Evolutionary conservation across 1,140 invertebrate genomes (phyloP).

Genomic region (Drosophila saltans): DNA sequence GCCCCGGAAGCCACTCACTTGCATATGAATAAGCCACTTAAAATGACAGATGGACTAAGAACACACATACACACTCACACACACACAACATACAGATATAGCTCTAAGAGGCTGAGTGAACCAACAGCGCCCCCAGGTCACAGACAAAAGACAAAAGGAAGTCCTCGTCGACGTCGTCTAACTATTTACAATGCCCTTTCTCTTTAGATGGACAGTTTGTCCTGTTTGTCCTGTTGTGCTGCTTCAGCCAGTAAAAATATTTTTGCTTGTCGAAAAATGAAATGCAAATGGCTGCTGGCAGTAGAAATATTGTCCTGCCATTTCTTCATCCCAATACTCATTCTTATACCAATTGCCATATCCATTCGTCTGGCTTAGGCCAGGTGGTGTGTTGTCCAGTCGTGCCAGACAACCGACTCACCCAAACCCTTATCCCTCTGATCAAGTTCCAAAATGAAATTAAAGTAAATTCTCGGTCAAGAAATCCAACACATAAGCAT

Average conservation of each 20-base stretch:
- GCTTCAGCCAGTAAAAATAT: constrained; percentile 53
- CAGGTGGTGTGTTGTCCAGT: constrained; percentile 56
- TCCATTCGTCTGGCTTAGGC: constrained; percentile 47
- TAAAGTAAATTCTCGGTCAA: constrained; percentile 44
- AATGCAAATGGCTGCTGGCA: constrained; percentile 72
- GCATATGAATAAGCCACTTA: constrained; percentile 82
- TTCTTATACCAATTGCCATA: neutral
- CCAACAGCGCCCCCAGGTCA: constrained; percentile 45
- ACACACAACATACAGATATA: constrained; percentile 9
- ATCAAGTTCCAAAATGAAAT: constrained; percentile 26
- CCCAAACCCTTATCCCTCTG: neutral
- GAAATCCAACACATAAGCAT: constrained; percentile 45
- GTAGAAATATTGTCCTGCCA: constrained; percentile 64
- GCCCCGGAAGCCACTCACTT: constrained; percentile 81
- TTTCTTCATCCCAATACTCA: constrained; percentile 29
- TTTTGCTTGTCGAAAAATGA: constrained; percentile 77
- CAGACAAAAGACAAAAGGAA: constrained; percentile 73
- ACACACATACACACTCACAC: constrained; percentile 33
- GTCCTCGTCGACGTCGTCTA: constrained; percentile 40
- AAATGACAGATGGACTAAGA: constrained; percentile 75
- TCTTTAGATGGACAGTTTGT: constrained; percentile 8
- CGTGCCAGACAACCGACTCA: constrained; percentile 29
- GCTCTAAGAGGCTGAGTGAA: constrained; percentile 4
- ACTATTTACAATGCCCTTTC: constrained; percentile 67
- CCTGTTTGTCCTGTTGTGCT: constrained; percentile 27